phyloP scores from a whole-genome alignment of 2,888 invertebrate genomes.

The Eucriotettix oculatus region DNA sequence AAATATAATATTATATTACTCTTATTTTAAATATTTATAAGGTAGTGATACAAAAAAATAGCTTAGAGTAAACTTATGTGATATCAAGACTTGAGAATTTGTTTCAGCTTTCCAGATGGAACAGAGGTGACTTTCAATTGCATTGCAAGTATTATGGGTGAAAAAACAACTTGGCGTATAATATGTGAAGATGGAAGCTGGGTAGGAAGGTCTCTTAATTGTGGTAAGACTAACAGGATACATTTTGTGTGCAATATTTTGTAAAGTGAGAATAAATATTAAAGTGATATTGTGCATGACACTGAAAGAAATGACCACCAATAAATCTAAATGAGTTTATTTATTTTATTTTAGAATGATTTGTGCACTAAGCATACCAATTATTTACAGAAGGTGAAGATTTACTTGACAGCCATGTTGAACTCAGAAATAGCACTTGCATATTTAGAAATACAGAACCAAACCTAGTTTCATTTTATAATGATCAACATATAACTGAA shows the following conservation, averaged over 20 bases:
- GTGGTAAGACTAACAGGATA: constrained; percentile 35
- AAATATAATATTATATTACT: no score
- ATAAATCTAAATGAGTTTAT: no score
- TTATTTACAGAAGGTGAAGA: constrained; percentile 13
- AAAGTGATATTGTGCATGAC: no score
- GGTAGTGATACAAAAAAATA: no score
- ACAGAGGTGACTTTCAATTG: constrained; percentile 73
- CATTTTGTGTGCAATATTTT: no score
- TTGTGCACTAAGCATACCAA: not conserved
- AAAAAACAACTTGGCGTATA: constrained; percentile 70
- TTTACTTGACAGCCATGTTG: constrained; percentile 8
- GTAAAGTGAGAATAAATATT: no score
- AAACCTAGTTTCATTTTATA: constrained; percentile 64
- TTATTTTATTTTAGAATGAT: no score
- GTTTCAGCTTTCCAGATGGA: constrained; percentile 49
- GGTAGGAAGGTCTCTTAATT: constrained; percentile 64
- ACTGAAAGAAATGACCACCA: no score
- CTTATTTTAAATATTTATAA: not conserved
- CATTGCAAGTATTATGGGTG: constrained; percentile 63
- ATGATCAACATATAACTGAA: constrained; percentile 60
- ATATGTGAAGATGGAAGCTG: constrained; percentile 71
- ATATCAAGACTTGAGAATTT: not conserved
- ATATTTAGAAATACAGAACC: constrained; percentile 60
- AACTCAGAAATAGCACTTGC: constrained; percentile 48
- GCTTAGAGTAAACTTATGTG: no score